Base-by-base conservation (phyloP, 2,888 invertebrate genomes). In the Anagyrus pseudococci region DNA sequence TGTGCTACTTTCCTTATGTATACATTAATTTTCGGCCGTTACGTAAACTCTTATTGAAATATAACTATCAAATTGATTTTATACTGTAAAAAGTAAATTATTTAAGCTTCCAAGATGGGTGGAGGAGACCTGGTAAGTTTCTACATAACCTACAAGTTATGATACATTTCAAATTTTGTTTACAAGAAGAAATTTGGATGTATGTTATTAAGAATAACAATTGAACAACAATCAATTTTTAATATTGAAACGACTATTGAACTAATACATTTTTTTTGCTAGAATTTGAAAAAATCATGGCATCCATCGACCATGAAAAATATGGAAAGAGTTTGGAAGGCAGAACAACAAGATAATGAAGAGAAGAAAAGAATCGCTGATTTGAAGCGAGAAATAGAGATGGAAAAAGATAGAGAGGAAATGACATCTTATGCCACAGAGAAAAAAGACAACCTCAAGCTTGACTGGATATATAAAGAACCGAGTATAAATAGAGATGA, bases 381-480 rank as follows among this genome's bases (percentile, higher is more conserved):
- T 73, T 75, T 91, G 8, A 87, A 89, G 68, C 83, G 84, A 56
- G 90, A 91, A 77, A 85, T 89, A 1, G 85, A 86, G 43, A 85
- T 86, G 71, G 90, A 91, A 72, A 83, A 86, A 67, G 88, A 87
- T 64, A 82, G 86, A 2, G 87, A 89, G 53, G 88, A 89, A 66
- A 82, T 91, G n/a, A 86, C 85, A 58, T 84, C 85, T 48, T 82
- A 87, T 58, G 85, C 87, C 54, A 76, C 87, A 72, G 81, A 79
- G 1, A 77, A 77, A 17, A 81, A 75, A 48, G 82, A 82, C 57
- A 86, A 87, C 58, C 84, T 86, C 61, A 89, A 92, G 68, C 80
- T 94, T 55, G 90, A 93, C 77, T 94, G 94, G 94, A 94, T 94
- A 93, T 94, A 94, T 77, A 91, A 93, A 84, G 84, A 84, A 4